Base-by-base conservation (phyloP, 2,113 vertebrate species). In the Heterocephalus glaber region DNA sequence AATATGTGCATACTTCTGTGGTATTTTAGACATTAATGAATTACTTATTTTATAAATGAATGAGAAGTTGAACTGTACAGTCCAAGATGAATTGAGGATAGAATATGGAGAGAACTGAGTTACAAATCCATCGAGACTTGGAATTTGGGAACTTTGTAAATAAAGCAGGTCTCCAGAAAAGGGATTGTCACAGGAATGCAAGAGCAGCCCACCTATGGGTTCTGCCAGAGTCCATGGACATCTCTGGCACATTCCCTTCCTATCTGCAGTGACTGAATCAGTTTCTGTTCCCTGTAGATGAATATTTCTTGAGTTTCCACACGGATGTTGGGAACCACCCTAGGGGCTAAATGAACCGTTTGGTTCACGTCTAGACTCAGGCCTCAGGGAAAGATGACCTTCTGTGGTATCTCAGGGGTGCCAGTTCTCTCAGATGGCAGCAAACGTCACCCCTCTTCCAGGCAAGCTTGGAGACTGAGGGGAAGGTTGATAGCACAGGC, bases 341-440 rank as follows among this genome's bases (percentile, higher is more conserved):
- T 0, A 6, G 20, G 38, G 7, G 63, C 47, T 10, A 44, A 94
- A 49, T 16, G n/a, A 65, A 70, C 4, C 19, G 11, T 68, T 63
- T 70, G 66, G 44, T 88, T 80, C 60, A 2, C 52, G 28, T 9
- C 30, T 16, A 47, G 33, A 74, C 38, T 14, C 72, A 44, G 28
- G 30, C 22, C 30, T n/a, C 8, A 2, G 65, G 56, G 26, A 54
- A 49, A 81, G 60, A 38, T 35, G 8, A 74, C 72, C 20, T 76
- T 80, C 86, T 10, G 2, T 20, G 10, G 2, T 1, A 19, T 26
- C 14, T 49, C 3, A 0, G 19, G 0, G 49, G 12, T n/a, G 17
- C 20, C 76, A 81, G 26, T 56, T 88, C 72, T 84, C 66, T 33
- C 11, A 61, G 35, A 56, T 6, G 11, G 72, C 35, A n/a, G 7